A percentile compares a stretch with the other conserved stretches of the same genome.
Conservation (phyloP, 2,888 invertebrate species). For the Carterocephalus palaemon region DNA sequence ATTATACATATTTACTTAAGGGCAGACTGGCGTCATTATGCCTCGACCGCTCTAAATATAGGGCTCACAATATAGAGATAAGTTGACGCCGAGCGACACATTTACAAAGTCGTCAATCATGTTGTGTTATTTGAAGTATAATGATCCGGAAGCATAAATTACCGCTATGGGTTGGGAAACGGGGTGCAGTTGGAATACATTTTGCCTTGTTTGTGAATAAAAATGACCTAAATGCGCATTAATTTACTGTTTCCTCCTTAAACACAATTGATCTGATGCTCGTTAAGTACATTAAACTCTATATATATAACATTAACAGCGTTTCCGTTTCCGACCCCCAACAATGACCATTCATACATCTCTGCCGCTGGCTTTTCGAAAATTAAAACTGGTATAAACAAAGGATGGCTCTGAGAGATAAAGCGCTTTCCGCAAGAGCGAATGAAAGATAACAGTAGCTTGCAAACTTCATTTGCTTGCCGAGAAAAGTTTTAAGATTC, state of each 20-base stretch:
- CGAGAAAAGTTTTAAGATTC: no score
- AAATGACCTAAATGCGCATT: constrained; percentile 10
- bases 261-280: constrained; percentile 9
- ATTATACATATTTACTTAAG: no score
- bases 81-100: no score
- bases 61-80: no score
- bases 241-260: constrained; percentile 17
- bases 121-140: constrained; percentile 7
- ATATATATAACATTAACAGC: constrained; percentile 10
- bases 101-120: constrained; percentile 1
- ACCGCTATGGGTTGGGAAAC: constrained; percentile 8
- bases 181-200: neutral
- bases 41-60: no score
- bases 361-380: neutral
- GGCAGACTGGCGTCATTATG: no score
- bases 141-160: constrained; percentile 14
- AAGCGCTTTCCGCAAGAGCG: no score
- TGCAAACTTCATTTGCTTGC: no score
- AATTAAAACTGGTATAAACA: constrained; percentile 10
- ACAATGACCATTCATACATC: neutral
- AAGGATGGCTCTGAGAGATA: no score
- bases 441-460: no score
- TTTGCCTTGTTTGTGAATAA: constrained; percentile 5
- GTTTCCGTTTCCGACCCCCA: constrained; percentile 12
- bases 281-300: constrained; percentile 1